A percentile compares a stretch with the other conserved stretches of the same genome.
Evolutionary conservation across 2,113 vertebrate genomes (phyloP).

Genomic region (Empidonax alnorum): DNA sequence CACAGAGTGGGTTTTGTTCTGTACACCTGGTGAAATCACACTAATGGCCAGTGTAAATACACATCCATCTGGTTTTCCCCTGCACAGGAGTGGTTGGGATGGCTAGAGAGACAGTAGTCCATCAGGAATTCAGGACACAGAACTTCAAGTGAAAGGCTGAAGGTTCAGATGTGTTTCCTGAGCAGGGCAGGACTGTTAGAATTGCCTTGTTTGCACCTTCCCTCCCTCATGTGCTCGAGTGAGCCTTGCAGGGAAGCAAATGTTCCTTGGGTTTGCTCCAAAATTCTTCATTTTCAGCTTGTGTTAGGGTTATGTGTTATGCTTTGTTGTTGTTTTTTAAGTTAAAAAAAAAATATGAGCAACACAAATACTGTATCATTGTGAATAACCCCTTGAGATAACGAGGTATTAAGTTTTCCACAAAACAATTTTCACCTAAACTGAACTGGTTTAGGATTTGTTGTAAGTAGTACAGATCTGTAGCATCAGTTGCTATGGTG

Average conservation of each 20-base stretch:
- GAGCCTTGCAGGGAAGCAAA: neutral
- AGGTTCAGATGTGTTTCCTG: neutral
- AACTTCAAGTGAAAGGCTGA: neutral
- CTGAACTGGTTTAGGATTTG: neutral
- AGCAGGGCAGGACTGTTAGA: neutral
- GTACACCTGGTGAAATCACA: neutral
- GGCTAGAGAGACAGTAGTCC: neutral
- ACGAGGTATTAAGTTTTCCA: neutral
- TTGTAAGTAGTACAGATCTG: neutral
- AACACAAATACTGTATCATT: neutral
- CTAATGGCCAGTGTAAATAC: neutral
- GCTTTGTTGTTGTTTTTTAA: neutral
- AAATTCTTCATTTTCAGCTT: neutral
- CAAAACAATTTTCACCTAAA: neutral
- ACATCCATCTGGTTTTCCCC: neutral
- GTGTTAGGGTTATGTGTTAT: neutral
- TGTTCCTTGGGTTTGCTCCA: neutral
- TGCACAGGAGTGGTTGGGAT: neutral
- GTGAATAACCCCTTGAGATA: neutral
- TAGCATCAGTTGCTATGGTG: rapidly evolving
- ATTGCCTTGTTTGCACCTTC: neutral
- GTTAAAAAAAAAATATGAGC: neutral
- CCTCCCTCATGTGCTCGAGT: neutral
- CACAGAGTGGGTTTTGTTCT: neutral
- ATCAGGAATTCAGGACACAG: neutral